Evolutionary conservation across 2,888 invertebrate species (phyloP).

Genomic region (Ariolimax columbianus): DNA sequence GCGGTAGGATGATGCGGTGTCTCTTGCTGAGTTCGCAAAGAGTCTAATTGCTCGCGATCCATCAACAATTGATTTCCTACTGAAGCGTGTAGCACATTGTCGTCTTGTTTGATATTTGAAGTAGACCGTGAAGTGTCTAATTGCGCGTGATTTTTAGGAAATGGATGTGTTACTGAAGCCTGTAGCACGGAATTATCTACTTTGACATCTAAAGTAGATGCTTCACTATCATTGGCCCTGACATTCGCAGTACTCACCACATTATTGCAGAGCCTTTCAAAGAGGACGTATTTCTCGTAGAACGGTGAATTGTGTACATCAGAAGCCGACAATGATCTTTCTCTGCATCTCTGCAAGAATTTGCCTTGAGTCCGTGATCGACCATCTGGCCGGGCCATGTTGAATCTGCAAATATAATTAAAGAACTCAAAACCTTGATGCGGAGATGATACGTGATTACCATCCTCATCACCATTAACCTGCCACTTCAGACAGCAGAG

Average conservation of each 20-base stretch:
- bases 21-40: background rate
- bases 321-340: background rate
- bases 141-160: background rate
- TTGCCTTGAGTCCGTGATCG: background rate
- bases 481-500: no score
- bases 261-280: background rate
- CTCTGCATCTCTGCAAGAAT: background rate
- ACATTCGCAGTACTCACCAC: background rate
- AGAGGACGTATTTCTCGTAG: constrained; percentile 29
- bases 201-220: background rate
- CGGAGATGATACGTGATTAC: no score
- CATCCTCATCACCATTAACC: no score
- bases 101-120: background rate
- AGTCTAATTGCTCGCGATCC: no score
- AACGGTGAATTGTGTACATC: constrained; percentile 11
- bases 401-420: background rate
- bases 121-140: background rate
- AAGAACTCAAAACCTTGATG: no score
- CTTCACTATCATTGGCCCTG: background rate
- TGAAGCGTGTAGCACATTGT: background rate
- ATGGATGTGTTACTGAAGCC: background rate
- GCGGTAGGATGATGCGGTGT: background rate
- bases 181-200: background rate
- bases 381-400: background rate
- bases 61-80: no score